phyloP scores from a whole-genome alignment of 1,140 invertebrate species.

The Dreissena polymorpha region DNA sequence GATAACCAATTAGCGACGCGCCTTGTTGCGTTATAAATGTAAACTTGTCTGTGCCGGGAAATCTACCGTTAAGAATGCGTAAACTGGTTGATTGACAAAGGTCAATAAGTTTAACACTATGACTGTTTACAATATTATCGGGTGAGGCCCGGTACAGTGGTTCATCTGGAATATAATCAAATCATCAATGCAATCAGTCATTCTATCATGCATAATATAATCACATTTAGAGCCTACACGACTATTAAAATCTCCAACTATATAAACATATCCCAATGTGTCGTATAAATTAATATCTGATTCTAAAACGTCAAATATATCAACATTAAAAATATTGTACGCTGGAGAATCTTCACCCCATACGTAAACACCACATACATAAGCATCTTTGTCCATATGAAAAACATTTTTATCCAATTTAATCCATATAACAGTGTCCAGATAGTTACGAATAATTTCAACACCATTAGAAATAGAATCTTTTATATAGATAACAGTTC shows the following conservation, averaged over 20 bases:
- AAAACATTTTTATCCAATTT: conserved; percentile 21
- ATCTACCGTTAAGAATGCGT: background rate
- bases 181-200: background rate
- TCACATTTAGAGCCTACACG: too few species aligned
- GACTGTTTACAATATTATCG: conserved; percentile 12
- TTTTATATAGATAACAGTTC: conserved; percentile 19
- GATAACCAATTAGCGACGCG: background rate
- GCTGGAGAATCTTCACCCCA: conserved; percentile 27
- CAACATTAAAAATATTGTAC: conserved; percentile 23
- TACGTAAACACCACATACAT: conserved; percentile 28
- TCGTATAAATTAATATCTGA: conserved; percentile 14
- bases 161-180: conserved; percentile 17
- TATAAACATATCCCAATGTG: conserved; percentile 6
- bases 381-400: conserved; percentile 15
- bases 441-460: conserved; percentile 31
- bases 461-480: background rate
- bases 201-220: conserved; percentile 20
- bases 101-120: conserved; percentile 4
- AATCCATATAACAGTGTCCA: conserved; percentile 9
- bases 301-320: conserved; percentile 29
- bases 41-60: background rate
- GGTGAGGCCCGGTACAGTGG: conserved; percentile 5
- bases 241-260: conserved; percentile 22
- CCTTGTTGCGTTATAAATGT: background rate
- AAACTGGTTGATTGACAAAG: conserved; percentile 5